Evolutionary conservation across 2,797 vertebrate genomes (phyloP), one percentile per base, ranked within the genome.

Genomic region (Ptychobarbus kaznakovi): DNA sequence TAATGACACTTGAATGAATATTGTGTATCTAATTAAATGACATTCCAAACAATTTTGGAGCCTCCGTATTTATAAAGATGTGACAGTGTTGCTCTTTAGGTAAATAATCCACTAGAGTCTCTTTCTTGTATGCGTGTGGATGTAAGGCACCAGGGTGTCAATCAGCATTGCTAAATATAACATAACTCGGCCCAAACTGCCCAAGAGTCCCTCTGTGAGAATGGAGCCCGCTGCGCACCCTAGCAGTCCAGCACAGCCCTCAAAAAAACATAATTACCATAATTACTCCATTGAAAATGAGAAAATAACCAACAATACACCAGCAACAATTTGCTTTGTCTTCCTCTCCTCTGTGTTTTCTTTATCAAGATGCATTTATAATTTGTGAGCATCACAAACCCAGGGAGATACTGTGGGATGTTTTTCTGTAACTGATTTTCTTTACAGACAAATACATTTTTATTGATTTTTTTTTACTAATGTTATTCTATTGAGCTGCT

Each of bases 121-220:
- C 86, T 86, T 7, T 86, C 82, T 91, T 88, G 87, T 90, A 89
- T 90, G 78, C 40, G 81, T 83, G 86, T 80, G 81, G n/a, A 56
- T 32, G 66, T n/a, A 73, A 80, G 15, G 46, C 38, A 44, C 13
- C 8, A 13, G 7, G 6, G 83, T 13, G n/a, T 25, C 63, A 25
- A 49, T 32, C 12, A 42, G 25, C 46, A 0, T 10, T 32, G 88
- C 92, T 93, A 93, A 95, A 91, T 92, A 94, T 93, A 93, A 90
- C 89, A 88, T 85, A 85, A 90, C 94, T 92, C 89, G 88, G 90
- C 88, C 91, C 89, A 92, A 92, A 93, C 92, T 89, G 93, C 88
- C 86, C 87, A 87, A 92, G 90, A 90, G 90, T 91, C 93, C 93
- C 92, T 93, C 93, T 94, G 94, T 91, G 94, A 95, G 93, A 93